A percentile compares a stretch with the other conserved stretches of the same genome.
Conservation (phyloP, 1,140 invertebrate species). For the Philopotamus ludificatus region DNA sequence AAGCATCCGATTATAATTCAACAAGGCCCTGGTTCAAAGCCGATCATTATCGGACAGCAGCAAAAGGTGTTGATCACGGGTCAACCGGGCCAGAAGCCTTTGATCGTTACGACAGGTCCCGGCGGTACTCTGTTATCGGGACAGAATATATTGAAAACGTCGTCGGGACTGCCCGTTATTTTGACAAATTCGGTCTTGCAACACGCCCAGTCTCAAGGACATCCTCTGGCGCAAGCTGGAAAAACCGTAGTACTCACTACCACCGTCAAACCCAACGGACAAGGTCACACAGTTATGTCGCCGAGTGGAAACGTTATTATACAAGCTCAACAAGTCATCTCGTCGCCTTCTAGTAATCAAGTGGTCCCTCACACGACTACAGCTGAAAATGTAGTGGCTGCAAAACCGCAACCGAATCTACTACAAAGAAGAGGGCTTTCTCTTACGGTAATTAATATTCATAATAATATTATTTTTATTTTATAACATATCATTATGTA, state of each 20-base stretch:
- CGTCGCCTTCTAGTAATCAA: constrained; percentile 33
- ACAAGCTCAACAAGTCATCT: constrained; percentile 35
- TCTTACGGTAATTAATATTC: constrained; percentile 65
- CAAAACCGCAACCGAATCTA: constrained; percentile 46
- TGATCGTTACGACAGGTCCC: constrained; percentile 46
- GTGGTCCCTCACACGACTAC: constrained; percentile 28
- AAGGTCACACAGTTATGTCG: constrained; percentile 9
- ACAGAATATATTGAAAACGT: constrained; percentile 49
- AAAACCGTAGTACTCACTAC: constrained; percentile 52
- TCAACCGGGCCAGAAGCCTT: constrained; percentile 48
- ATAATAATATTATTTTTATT: neutral
- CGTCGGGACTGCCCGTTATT: constrained; percentile 45
- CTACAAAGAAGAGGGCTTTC: constrained; percentile 69
- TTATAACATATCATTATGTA: neutral
- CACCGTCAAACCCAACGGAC: constrained; percentile 48
- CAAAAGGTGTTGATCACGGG: constrained; percentile 49
- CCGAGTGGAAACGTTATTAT: constrained; percentile 34
- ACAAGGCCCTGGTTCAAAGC: constrained; percentile 47
- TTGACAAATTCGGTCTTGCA: constrained; percentile 42
- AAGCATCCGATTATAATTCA: constrained; percentile 33
- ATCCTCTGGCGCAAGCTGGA: constrained; percentile 44
- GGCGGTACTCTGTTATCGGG: constrained; percentile 35
- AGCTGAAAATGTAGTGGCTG: constrained; percentile 31
- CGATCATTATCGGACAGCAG: constrained; percentile 49
- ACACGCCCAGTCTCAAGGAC: constrained; percentile 34